Base-by-base conservation (phyloP, 2,888 invertebrate genomes). In the Chrysolina haemoptera region DNA sequence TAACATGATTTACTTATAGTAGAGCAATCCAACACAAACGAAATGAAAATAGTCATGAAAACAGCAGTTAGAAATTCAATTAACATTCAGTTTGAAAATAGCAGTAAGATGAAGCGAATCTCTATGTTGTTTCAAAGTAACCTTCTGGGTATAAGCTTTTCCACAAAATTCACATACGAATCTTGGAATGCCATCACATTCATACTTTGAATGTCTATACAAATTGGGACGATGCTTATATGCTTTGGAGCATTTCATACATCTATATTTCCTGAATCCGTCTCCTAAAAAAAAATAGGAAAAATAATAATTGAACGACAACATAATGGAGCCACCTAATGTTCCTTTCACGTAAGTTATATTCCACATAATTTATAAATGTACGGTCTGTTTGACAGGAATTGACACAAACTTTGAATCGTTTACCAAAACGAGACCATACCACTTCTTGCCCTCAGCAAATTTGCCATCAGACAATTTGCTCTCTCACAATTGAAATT, bases 121-220 rank as follows among this genome's bases (percentile, higher is more conserved):
- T 43, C 78, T 79, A 50, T 84, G 84, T 40, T 81, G 80, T 65
- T 83, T 83, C n/a, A 84, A 73, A 11, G 82, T 80, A 14, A 76
- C 79, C 65, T 84, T 83, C 69, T 84, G 84, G 0, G 82, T 84
- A 68, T 83, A 85, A 0, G 83, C 81, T 72, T 83, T 82, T 14
- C 82, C 82, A 68, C 83, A 83, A 48, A 79, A 74, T 46, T 79
- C 79, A 59, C 83, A 82, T 0, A 80, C 78, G 62, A 82, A 83
- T 88, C 91, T 92, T 71, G 92, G 92, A 79, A 90, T 91, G 73
- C 91, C 91, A 74, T 91, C 90, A 86, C 94, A 94, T 86, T 94
- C 94, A 84, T 93, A 93, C 82, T 92, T 92, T 79, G 93, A 90
- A 84, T 94, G 94, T 73, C 94, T 73, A 43, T 82, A 78, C n/a